These are phyloP conservation scores for Alectoris magna DNA, from an alignment of 2,797 vertebrate species.

Conservation along the genomic window DNA sequence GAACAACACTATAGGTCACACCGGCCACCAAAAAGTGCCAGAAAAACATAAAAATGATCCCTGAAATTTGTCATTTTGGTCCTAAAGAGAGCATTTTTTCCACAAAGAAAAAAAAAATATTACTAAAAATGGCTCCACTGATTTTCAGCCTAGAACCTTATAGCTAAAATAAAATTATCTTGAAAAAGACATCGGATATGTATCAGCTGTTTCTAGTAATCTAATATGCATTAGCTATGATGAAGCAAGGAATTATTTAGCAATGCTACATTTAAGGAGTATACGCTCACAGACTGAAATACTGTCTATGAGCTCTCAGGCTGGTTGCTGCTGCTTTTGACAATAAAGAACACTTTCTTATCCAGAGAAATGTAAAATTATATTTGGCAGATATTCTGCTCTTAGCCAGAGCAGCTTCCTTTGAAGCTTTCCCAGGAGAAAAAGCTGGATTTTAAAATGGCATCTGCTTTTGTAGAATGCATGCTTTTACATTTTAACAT, in stretches of 20 bases:
- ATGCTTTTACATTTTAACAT: neutral
- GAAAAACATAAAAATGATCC: neutral
- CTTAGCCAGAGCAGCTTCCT: neutral
- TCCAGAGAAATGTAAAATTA: neutral
- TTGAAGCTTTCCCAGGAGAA: neutral
- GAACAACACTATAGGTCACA: constrained; percentile 5
- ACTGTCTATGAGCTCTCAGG: neutral
- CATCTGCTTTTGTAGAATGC: neutral
- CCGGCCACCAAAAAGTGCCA: neutral
- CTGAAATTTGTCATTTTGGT: neutral
- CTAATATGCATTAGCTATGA: neutral
- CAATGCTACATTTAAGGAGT: neutral
- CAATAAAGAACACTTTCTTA: neutral
- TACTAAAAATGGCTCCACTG: neutral
- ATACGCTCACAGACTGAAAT: neutral
- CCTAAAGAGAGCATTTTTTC: neutral
- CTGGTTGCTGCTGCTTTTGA: neutral
- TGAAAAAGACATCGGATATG: fast-evolving
- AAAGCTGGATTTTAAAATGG: neutral
- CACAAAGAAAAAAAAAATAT: neutral
- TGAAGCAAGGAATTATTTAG: neutral
- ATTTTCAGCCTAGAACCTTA: neutral
- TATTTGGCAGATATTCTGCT: neutral
- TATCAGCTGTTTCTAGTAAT: neutral
- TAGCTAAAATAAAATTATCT: neutral